Base-by-base conservation (phyloP, 2,113 vertebrate species). In the Pachypanchax playfairii region DNA sequence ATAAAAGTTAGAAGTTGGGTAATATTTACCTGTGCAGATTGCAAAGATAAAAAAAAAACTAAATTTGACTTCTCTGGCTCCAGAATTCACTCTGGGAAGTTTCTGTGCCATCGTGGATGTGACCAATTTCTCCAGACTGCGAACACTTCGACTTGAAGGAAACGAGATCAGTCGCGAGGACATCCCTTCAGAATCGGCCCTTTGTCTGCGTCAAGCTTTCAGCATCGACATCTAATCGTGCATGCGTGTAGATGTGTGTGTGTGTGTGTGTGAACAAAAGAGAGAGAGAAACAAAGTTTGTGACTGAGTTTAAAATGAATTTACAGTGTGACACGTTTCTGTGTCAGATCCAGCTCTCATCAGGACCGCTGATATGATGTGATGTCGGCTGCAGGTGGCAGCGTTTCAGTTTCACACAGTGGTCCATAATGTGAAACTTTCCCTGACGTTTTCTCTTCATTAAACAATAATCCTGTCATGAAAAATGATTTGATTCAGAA, bases 71-170 rank as follows among this genome's bases (percentile, higher is more conserved):
- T 36, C 6, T 44, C 14, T 26, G 21, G 5, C 36, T 31, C 11
- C 2, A 98, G 97, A 99, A 80, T 98, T 98, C 87, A 94, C 94
- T 65, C 79, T 98, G 89, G 94, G 94, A 65, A 98, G 96, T 52
- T 97, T 99, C 91, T 99, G 97, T 90, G 91, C 82, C 13, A 53
- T 93, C 35, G 89, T 95, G 74, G 95, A 98, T 0, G 88, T 96
- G 48, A 87, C 91, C 81, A 97, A 93, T 87, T 98, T 96, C 92
- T 98, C 96, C 44, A 93, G 90, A 73, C 94, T 99, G 44, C 91
- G 74, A 82, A 94, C 96, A 6, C 87, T 99, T 83, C 93, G 96
- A 21, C 90, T 99, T 53, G 96, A 98, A 0, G 96, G 96, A 1
- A 99, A 99, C 2, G 93, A 92, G 73, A 92, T 99, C 77, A 82